Evolutionary conservation across 92 coral and sea anemone genomes (phyloP).

Genomic region (Hydrozoanthus gracilis): DNA sequence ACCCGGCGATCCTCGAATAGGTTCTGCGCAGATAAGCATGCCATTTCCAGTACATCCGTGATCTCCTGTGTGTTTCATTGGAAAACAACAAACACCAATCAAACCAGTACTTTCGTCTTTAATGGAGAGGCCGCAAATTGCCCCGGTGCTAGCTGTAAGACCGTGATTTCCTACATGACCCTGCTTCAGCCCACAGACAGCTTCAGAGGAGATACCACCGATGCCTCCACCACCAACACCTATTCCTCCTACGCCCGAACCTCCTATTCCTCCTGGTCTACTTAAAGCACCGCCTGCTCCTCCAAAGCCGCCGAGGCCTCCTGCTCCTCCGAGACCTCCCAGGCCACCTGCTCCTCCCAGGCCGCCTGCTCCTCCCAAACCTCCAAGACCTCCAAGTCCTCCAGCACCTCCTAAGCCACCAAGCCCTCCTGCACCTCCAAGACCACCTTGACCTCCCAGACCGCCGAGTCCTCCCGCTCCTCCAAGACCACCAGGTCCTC

Average conservation of each 20-base stretch:
- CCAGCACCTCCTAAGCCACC: background rate
- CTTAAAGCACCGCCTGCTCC: background rate
- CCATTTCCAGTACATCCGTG: conserved; percentile 22
- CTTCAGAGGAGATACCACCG: background rate
- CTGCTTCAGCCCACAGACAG: conserved; percentile 3
- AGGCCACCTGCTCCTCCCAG: background rate
- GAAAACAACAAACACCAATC: conserved; percentile 2
- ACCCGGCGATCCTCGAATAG: conserved; percentile 2
- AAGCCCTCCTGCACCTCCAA: background rate
- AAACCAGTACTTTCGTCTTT: background rate
- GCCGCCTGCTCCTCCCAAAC: background rate
- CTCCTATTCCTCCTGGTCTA: background rate
- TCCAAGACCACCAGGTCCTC: background rate
- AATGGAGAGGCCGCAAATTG: conserved; percentile 10
- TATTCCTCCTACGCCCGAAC: background rate
- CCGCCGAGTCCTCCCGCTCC: background rate
- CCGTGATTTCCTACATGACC: conserved; percentile 21
- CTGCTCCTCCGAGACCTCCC: background rate
- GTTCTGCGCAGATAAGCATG: background rate
- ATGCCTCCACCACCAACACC: conserved; percentile 18
- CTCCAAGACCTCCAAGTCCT: background rate
- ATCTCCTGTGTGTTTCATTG: background rate
- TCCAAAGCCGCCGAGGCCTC: background rate
- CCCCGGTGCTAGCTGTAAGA: conserved; percentile 5
- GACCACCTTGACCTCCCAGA: background rate